Evolutionary conservation across 2,888 invertebrate genomes (phyloP).

Genomic region (Polydrusus pterygomalis): DNA sequence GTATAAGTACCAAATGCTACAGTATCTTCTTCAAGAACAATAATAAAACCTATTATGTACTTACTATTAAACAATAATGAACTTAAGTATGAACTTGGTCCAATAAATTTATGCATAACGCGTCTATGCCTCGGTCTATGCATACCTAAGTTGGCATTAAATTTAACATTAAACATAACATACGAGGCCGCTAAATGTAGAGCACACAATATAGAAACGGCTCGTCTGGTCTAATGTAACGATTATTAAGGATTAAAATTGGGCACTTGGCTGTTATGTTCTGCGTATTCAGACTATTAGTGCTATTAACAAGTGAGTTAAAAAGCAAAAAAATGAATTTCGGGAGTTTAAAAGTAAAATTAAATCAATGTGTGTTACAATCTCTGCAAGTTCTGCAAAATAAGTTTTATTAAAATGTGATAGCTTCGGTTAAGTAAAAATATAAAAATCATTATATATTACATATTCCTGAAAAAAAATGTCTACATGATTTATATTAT

Average conservation of each 20-base stretch:
- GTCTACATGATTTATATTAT: no score
- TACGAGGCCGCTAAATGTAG: background rate
- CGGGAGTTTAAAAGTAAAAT: background rate
- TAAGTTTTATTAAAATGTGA: background rate
- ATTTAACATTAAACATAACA: constrained; percentile 8
- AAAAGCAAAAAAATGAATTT: background rate
- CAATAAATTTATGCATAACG: constrained; percentile 12
- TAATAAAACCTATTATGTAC: no score
- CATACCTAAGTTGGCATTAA: constrained; percentile 16
- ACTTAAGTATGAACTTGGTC: background rate
- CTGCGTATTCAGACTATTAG: background rate
- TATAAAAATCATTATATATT: no score
- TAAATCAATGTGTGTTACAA: background rate
- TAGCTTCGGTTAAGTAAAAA: no score
- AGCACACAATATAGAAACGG: constrained; percentile 1
- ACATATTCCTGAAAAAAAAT: no score
- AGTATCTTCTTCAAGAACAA: no score
- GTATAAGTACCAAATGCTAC: no score
- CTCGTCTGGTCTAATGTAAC: constrained; percentile 1
- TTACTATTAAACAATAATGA: no score
- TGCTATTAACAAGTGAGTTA: background rate
- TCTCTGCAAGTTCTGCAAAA: background rate
- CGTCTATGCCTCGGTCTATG: background rate
- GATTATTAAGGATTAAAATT: constrained; percentile 9
- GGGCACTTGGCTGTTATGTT: background rate